These are phyloP conservation scores for Zelleria hepariella DNA, from an alignment of 2,888 invertebrate species.

Conservation along the genomic window DNA sequence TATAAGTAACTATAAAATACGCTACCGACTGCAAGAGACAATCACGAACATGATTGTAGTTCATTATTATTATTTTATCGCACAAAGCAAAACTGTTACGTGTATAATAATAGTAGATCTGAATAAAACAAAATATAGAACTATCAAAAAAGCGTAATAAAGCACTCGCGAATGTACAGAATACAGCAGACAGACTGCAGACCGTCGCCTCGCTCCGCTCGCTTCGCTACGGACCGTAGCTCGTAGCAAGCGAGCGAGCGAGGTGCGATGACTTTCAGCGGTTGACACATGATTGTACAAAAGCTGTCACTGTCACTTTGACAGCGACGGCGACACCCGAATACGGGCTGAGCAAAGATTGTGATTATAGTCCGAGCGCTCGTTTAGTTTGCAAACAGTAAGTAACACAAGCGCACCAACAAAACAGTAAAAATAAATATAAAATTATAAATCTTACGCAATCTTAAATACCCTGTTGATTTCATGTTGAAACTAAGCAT, in stretches of 20 bases:
- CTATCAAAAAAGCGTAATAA: constrained; percentile 51
- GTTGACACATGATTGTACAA: not conserved
- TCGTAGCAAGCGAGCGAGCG: not conserved
- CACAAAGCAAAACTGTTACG: not conserved
- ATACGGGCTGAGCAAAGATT: not conserved
- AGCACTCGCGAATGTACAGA: constrained; percentile 43
- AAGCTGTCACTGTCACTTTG: not conserved
- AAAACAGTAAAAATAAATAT: constrained; percentile 66
- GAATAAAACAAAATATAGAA: not conserved
- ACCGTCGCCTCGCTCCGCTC: not conserved
- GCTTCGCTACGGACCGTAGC: not conserved
- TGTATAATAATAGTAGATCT: not conserved
- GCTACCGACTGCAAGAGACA: not conserved
- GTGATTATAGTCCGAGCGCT: constrained; percentile 18
- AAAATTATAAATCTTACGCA: constrained; percentile 67
- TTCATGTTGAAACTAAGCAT: constrained; percentile 41
- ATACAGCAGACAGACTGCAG: not conserved
- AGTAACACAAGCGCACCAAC: constrained; percentile 25
- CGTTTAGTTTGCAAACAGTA: not conserved
- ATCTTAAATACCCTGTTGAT: constrained; percentile 72
- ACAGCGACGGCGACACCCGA: not conserved
- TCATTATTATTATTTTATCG: not conserved
- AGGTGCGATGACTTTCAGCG: not conserved
- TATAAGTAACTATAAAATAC: not conserved
- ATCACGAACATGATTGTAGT: not conserved